Evolutionary conservation across 2,797 vertebrate genomes (phyloP).

Genomic region (Girardinus metallicus): DNA sequence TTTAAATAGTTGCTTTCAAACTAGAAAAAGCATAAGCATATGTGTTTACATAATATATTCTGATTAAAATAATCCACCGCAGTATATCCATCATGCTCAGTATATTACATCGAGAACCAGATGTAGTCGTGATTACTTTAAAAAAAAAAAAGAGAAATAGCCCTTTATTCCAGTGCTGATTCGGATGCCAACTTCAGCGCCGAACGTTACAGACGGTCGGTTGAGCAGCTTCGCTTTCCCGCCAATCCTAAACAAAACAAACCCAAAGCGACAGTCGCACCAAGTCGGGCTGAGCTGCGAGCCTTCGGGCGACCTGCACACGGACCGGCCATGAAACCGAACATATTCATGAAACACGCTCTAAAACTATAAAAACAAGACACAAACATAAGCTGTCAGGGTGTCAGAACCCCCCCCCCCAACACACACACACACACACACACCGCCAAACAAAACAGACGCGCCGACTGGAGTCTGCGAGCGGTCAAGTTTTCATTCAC

Average conservation of each 20-base stretch:
- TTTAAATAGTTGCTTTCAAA: not conserved
- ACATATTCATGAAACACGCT: not conserved
- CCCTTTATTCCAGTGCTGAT: not conserved
- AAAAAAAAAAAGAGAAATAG: not conserved
- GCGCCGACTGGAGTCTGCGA: slow-evolving; percentile 26
- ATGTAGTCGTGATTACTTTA: not conserved
- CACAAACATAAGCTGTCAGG: slow-evolving; percentile 19
- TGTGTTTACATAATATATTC: not conserved
- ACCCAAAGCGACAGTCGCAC: not conserved
- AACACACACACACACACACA: too few relatives aligned
- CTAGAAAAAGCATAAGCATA: not conserved
- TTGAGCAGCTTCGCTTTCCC: slow-evolving; percentile 52
- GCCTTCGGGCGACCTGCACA: accelerated
- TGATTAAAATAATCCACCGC: not conserved
- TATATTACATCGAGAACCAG: not conserved
- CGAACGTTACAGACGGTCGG: slow-evolving; percentile 5
- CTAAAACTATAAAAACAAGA: not conserved
- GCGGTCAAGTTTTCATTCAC: slow-evolving; percentile 30
- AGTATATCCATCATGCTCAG: not conserved
- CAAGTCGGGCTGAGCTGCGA: accelerated
- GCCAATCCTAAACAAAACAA: slow-evolving; percentile 54
- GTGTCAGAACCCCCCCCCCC: slow-evolving; percentile 26
- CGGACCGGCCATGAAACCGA: accelerated
- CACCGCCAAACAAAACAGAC: slow-evolving; percentile 44
- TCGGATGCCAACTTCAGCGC: not conserved